Evolutionary conservation across 2,113 vertebrate genomes (phyloP), one percentile per base, ranked within the genome.

Genomic region (Triplophysa tibetana): DNA sequence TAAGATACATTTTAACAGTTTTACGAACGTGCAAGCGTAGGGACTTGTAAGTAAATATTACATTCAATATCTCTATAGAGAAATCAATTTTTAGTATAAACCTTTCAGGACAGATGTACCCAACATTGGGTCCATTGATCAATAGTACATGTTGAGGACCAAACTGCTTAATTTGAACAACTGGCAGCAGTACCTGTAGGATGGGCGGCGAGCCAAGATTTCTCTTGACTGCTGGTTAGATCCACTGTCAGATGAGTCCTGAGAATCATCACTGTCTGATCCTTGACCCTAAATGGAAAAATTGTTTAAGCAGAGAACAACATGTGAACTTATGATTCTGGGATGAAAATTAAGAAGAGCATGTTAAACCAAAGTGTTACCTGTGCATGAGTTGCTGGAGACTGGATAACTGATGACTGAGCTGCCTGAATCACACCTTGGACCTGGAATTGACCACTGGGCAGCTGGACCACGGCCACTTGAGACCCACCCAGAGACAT

Each of bases 371-470:
- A 19, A 54, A 45, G 68, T 33, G 62, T 89, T 89, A 99, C 98
- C 95, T 99, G 98, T 75, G 96, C 95, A 86, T 99, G 97, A 86
- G 98, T 94, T 87, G 96, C 96, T 78, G 97, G 98, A 82, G 97
- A 96, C 91, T 99, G 98, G 88, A 99, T 99, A 85, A 99, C 98
- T 24, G 98, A 99, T 2, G 96, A 95, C 91, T 99, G 98, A 67
- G 98, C 96, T 9, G 97, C 94, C 90, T 99, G 98, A 91, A 99
- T 99, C 85, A 99, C 98, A n/a, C 97, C 96, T 74, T 99, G 98
- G 78, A 99, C 98, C 88, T 99, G 98, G 81, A 98, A 95, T 0
- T 99, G 98, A 81, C 98, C 98, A 75, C 98, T 97, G 63, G 98
- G 97, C 80, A 99, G 91, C 88, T 99, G 98, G 77, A 99, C 96